Conservation (phyloP, 2,113 vertebrate genomes). For the Mesembrinibis cayennensis region DNA sequence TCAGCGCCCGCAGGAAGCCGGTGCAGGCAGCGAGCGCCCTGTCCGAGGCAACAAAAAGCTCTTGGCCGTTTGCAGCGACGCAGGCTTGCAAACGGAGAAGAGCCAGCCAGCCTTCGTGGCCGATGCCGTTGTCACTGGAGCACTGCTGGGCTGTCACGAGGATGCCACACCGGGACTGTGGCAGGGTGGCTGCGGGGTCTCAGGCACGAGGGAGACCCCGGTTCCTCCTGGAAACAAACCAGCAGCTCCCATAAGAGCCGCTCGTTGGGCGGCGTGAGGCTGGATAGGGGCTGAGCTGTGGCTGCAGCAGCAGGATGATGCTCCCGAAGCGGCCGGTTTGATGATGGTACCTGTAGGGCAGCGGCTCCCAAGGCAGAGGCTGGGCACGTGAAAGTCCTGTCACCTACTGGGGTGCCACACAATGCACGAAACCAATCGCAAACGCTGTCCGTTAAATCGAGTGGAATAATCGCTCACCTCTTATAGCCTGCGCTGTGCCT, state of each 20-base stretch:
- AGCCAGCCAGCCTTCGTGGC: neutral
- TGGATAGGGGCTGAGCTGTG: neutral
- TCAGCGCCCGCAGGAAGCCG: neutral
- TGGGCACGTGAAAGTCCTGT: neutral
- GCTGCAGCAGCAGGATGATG: neutral
- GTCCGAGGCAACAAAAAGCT: neutral
- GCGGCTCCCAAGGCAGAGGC: accelerated
- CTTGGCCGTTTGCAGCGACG: neutral
- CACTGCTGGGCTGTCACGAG: neutral
- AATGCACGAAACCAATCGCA: neutral
- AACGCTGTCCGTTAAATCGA: neutral
- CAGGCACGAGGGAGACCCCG: accelerated
- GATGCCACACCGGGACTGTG: neutral
- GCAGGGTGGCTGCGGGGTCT: neutral
- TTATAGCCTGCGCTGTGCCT: neutral
- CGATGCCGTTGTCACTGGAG: neutral
- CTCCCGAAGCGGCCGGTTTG: accelerated
- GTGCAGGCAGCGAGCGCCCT: neutral
- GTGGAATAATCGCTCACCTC: accelerated
- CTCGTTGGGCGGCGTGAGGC: accelerated
- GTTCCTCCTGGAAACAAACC: neutral
- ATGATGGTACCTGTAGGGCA: neutral
- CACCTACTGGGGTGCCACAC: neutral
- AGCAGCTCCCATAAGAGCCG: neutral
- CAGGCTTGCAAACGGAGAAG: neutral